Evolutionary conservation across 2,797 vertebrate genomes (phyloP), one percentile per base, ranked within the genome.

Genomic region (Columba guinea): DNA sequence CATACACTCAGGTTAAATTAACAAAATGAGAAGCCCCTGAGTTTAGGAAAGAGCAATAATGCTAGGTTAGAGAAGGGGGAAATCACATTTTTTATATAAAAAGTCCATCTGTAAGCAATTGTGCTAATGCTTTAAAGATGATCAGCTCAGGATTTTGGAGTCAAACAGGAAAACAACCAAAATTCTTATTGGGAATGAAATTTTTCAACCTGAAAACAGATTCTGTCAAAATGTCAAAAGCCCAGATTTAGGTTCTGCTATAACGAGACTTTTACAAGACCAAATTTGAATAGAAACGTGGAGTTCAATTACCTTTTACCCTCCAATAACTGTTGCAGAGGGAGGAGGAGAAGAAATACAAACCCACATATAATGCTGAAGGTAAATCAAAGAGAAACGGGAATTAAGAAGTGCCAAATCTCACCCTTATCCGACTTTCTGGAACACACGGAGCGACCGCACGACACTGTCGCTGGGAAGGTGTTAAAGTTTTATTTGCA

Each of bases 111-210:
- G 94, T 16, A 88, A 92, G 93, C 73, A 96, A 86, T 84, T 91
- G 77, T 70, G 84, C 58, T 94, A 81, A 94, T 74, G 89, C 77
- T 93, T 90, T 93, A 89, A 93, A 96, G 80, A 77, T 89, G 90
- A 87, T 49, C 74, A 53, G 34, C 80, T 37, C 41, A 34, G 74
- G 77, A 55, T 82, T 83, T 85, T 20, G 71, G 92, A 92, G 32
- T 89, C 37, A 49, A 64, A 48, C 80, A 62, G 75, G 88, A 94
- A 96, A 93, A 89, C 64, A 93, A 82, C 78, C 30, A 71, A 80
- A 88, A 82, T 32, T 30, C 73, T 77, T 92, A 91, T 68, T 1
- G 4, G 48, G 83, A 88, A 87, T 77, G 69, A 87, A 60, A 92
- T 84, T 87, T 88, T 95, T 91, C 91, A 91, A 44, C 17, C 88